These are phyloP conservation scores for Hippocampus comes DNA, from an alignment of 2,113 vertebrate genomes.

Conservation along the genomic window DNA sequence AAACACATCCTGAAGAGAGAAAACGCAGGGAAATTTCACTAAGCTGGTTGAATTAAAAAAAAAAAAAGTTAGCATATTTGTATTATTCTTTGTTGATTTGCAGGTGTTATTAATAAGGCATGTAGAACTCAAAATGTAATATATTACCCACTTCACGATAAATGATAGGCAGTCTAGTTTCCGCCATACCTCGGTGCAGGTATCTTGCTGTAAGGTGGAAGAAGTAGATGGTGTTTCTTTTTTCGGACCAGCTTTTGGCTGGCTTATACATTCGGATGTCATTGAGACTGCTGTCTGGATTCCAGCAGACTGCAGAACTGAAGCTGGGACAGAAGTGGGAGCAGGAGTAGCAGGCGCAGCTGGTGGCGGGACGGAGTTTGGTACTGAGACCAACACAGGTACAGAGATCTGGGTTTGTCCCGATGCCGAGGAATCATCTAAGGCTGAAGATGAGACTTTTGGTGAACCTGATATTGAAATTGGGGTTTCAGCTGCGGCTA, in stretches of 20 bases:
- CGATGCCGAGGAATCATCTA: conserved; percentile 13
- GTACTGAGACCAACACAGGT: conserved; percentile 20
- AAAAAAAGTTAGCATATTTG: neutral
- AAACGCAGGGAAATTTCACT: neutral
- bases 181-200: conserved; percentile 56
- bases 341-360: conserved; percentile 22
- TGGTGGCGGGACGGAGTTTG: conserved; percentile 22
- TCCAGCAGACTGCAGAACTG: conserved; percentile 67
- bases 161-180: neutral
- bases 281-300: conserved; percentile 63
- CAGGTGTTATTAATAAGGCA: neutral
- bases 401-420: conserved; percentile 18
- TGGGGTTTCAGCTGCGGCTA: conserved; percentile 11
- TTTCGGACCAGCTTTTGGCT: conserved; percentile 66
- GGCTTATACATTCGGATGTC: conserved; percentile 47
- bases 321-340: conserved; percentile 51
- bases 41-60: neutral
- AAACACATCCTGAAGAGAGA: conserved; percentile 71
- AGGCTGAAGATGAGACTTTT: conserved; percentile 21
- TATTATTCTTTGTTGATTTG: neutral
- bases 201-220: conserved; percentile 49
- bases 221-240: conserved; percentile 42
- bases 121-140: neutral
- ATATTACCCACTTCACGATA: neutral
- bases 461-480: conserved; percentile 23